phyloP scores from a whole-genome alignment of 2,113 vertebrate species.

The Phalacrocorax brasilianus region DNA sequence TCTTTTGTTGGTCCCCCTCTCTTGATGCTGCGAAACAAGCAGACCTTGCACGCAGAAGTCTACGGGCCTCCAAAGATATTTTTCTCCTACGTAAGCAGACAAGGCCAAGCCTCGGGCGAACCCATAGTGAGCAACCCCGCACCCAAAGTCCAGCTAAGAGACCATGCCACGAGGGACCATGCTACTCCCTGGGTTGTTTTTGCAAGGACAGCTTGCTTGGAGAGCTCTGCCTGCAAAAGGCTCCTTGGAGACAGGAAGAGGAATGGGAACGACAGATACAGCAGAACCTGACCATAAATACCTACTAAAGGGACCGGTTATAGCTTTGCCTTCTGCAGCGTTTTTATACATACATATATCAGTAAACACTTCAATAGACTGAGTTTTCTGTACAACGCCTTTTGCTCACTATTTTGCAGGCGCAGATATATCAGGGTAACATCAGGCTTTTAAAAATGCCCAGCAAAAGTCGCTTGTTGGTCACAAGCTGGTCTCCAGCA shows the following conservation, averaged over 20 bases:
- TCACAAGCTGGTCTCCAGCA: background rate
- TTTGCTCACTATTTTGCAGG: background rate
- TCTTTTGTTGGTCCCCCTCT: background rate
- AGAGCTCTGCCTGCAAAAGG: background rate
- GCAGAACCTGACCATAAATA: background rate
- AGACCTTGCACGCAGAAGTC: background rate
- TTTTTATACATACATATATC: background rate
- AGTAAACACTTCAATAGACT: background rate
- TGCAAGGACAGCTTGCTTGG: background rate
- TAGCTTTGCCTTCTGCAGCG: background rate
- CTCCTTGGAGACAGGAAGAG: background rate
- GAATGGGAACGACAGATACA: background rate
- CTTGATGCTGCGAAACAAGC: background rate
- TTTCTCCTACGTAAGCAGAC: background rate
- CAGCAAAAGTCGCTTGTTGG: background rate
- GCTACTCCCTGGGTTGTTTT: background rate
- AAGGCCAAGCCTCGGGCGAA: background rate
- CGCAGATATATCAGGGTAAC: background rate
- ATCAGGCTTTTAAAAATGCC: background rate
- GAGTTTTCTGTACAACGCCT: background rate
- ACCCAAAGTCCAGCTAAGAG: background rate
- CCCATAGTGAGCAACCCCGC: fast-evolving
- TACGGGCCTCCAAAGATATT: background rate
- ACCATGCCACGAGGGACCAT: background rate
- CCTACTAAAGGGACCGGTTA: background rate